Conservation (phyloP, 2,888 invertebrate genomes). For the Pterostichus madidus region DNA sequence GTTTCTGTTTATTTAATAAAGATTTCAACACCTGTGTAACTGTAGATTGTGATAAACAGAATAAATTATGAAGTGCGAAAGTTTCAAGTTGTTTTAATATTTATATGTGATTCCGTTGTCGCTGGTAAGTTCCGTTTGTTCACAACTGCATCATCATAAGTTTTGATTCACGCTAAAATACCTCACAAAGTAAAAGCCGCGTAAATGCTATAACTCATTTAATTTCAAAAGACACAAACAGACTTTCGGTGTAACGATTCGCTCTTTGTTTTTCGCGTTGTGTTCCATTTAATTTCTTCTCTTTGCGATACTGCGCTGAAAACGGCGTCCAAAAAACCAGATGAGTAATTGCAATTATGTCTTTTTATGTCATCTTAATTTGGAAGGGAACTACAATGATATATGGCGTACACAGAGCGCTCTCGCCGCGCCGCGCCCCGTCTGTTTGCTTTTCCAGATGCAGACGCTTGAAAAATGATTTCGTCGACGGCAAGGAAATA, state of each 20-base stretch:
- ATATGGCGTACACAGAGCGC: constrained; percentile 41
- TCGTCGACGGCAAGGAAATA: constrained; percentile 53
- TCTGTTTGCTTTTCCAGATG: constrained; percentile 54
- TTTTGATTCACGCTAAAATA: not conserved
- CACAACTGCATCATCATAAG: constrained; percentile 10
- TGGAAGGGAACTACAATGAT: constrained; percentile 68
- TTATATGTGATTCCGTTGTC: not conserved
- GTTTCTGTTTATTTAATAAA: not conserved
- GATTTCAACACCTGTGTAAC: not conserved
- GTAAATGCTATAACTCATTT: constrained; percentile 51
- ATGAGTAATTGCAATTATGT: constrained; percentile 64
- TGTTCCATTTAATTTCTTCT: constrained; percentile 59
- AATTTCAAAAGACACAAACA: constrained; percentile 39
- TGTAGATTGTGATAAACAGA: not conserved
- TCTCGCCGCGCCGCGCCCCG: not conserved
- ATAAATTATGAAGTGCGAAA: not conserved
- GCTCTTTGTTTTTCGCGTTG: constrained; percentile 24
- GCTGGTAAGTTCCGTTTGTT: not conserved
- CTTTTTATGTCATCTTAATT: constrained; percentile 72
- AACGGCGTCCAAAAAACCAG: constrained; percentile 38
- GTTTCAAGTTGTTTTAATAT: too few relatives aligned
- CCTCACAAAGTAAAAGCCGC: constrained; percentile 18
- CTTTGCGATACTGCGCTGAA: constrained; percentile 25
- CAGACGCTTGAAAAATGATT: constrained; percentile 61
- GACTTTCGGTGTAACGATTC: constrained; percentile 6